A percentile compares a stretch with the other conserved stretches of the same genome.
Evolutionary conservation across 2,888 invertebrate species (phyloP).

Genomic region (Sminthurides aquaticus): DNA sequence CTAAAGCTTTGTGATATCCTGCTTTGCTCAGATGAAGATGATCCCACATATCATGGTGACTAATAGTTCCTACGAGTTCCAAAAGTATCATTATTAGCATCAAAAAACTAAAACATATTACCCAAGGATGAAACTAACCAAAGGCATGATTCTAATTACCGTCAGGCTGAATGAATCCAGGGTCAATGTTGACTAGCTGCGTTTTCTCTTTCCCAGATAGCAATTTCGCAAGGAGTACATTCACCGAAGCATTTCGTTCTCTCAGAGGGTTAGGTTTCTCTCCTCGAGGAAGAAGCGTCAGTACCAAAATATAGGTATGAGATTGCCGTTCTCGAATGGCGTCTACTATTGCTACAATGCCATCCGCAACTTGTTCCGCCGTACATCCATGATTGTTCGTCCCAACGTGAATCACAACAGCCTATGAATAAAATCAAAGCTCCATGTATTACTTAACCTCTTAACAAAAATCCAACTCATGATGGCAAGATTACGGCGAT

Average conservation of each 20-base stretch:
- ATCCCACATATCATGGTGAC: slow-evolving; percentile 86
- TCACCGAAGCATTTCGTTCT: slow-evolving; percentile 67
- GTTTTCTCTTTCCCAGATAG: slow-evolving; percentile 56
- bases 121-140: not conserved
- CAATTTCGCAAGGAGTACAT: slow-evolving; percentile 62
- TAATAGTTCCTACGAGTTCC: slow-evolving; percentile 57
- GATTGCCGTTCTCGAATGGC: slow-evolving; percentile 69
- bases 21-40: slow-evolving; percentile 78
- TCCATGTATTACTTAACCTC: not conserved
- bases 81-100: not conserved
- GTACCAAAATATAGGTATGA: slow-evolving; percentile 70
- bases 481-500: not conserved
- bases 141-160: slow-evolving; percentile 45
- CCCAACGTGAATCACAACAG: slow-evolving; percentile 62
- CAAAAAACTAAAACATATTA: not conserved
- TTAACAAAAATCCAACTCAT: not conserved
- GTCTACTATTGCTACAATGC: slow-evolving; percentile 68
- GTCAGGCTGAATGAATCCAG: slow-evolving; percentile 68
- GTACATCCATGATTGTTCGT: slow-evolving; percentile 77
- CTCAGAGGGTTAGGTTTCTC: slow-evolving; percentile 74
- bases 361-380: slow-evolving; percentile 72
- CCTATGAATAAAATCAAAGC: slow-evolving; percentile 50
- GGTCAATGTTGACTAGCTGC: slow-evolving; percentile 70
- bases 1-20: slow-evolving; percentile 79
- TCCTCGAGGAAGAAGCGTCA: slow-evolving; percentile 82